Evolutionary conservation across 2,113 vertebrate genomes (phyloP), one percentile per base, ranked within the genome.

Genomic region (Agelaius tricolor): DNA sequence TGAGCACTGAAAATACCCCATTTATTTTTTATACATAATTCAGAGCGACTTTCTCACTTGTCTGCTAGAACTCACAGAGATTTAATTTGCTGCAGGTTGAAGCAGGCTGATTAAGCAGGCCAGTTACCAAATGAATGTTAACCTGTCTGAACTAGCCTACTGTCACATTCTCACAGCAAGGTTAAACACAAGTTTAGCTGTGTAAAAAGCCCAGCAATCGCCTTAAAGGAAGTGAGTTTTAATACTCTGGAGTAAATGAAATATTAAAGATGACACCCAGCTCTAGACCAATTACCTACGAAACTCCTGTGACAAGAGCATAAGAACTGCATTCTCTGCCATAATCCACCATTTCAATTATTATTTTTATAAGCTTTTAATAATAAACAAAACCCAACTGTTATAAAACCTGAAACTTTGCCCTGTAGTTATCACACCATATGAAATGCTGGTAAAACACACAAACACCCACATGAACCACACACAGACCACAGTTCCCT

Each of bases 131-230:
- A 96, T 95, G 87, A 91, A 97, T 33, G 83, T 93, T 87, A 97
- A 98, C 98, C 97, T 98, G 98, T 87, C 97, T 97, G 97, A 97
- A 97, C 98, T 98, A 98, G 98, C 97, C 98, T 96, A 94, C 73
- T 98, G 97, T 94, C 97, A 98, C 97, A 97, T 97, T 97, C 95
- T 97, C 97, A 84, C 94, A 97, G 94, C 97, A 97, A 95, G 97
- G 98, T 98, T 98, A 98, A 98, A 98, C 51, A 98, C 88, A 97
- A 98, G 97, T 98, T 98, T 98, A 98, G 97, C 97, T 95, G 97
- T 94, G 89, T 85, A 55, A 91, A 95, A 90, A 88, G 73, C 65
- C 37, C 57, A 89, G 87, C 94, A 83, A 97, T 95, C 61, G 0
- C 61, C 97, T 97, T 95, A 96, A 97, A 97, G 97, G 97, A 98